These are phyloP conservation scores for Neomonachus schauinslandi DNA, from an alignment of 2,113 vertebrate genomes.

Conservation along the genomic window DNA sequence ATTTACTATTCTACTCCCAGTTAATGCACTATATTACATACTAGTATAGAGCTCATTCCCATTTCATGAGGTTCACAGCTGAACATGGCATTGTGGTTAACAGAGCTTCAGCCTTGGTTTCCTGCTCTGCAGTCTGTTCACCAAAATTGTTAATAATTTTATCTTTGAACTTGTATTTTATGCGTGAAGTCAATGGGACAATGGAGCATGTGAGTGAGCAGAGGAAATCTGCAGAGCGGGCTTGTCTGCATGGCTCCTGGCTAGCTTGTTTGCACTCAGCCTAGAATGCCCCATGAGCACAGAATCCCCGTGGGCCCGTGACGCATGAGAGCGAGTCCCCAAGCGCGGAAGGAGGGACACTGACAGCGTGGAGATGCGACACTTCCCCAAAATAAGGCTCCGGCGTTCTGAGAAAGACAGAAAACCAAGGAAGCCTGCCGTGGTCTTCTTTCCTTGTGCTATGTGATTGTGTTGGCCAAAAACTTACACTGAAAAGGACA, in stretches of 20 bases:
- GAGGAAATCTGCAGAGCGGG: background rate
- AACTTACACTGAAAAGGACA: background rate
- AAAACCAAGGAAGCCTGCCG: background rate
- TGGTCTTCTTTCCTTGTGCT: background rate
- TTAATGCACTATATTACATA: background rate
- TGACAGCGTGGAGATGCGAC: no score
- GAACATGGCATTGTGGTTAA: background rate
- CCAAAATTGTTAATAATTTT: background rate
- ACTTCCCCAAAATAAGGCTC: background rate
- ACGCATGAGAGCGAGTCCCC: background rate
- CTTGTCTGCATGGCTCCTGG: fast-evolving
- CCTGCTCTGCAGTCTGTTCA: background rate
- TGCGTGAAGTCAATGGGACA: background rate
- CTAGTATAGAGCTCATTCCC: background rate
- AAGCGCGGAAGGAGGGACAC: background rate
- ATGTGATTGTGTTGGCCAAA: background rate
- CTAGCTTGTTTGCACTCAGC: background rate
- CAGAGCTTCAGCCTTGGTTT: background rate
- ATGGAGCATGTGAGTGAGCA: background rate
- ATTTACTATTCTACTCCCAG: background rate
- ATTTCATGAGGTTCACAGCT: background rate
- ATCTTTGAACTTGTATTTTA: background rate
- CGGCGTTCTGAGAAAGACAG: background rate
- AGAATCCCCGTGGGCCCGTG: background rate
- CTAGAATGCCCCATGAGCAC: background rate